phyloP scores from a whole-genome alignment of 2,797 vertebrate genomes.

The Spinus olivaceus region DNA sequence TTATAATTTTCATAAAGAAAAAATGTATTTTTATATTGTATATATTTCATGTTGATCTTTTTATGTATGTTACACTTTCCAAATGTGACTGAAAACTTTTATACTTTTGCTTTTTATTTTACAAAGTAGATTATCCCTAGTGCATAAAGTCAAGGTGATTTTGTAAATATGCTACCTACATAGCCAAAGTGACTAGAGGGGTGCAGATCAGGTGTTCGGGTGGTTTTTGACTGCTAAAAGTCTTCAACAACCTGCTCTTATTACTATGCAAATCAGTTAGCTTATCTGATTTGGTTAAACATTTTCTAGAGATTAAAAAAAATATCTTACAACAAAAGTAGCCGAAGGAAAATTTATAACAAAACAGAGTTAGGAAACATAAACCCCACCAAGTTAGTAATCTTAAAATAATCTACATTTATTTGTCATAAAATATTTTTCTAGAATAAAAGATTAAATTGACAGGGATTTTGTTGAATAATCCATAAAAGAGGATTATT shows the following conservation, averaged over 20 bases:
- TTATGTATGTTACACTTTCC: conserved; percentile 26
- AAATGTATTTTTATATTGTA: conserved; percentile 59
- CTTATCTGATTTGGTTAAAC: not conserved
- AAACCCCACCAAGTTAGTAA: not conserved
- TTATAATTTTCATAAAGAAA: conserved; percentile 40
- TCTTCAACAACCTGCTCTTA: not conserved
- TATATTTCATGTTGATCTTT: conserved; percentile 30
- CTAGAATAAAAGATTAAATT: not conserved
- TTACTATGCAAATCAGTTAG: not conserved
- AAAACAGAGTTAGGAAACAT: not conserved
- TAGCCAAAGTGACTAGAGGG: not conserved
- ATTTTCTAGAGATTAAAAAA: not conserved
- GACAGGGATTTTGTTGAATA: not conserved
- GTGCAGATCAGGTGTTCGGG: not conserved
- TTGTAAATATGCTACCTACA: not conserved
- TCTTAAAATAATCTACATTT: not conserved
- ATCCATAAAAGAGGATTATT: not conserved
- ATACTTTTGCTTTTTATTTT: conserved; percentile 20
- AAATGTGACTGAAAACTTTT: conserved; percentile 1
- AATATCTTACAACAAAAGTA: not conserved
- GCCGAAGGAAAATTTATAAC: not conserved
- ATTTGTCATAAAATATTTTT: not conserved
- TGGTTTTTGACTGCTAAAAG: not conserved
- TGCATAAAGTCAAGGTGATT: not conserved
- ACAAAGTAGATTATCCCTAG: not conserved